Conservation (phyloP, 2,113 vertebrate species). For the Notiomystis cincta region DNA sequence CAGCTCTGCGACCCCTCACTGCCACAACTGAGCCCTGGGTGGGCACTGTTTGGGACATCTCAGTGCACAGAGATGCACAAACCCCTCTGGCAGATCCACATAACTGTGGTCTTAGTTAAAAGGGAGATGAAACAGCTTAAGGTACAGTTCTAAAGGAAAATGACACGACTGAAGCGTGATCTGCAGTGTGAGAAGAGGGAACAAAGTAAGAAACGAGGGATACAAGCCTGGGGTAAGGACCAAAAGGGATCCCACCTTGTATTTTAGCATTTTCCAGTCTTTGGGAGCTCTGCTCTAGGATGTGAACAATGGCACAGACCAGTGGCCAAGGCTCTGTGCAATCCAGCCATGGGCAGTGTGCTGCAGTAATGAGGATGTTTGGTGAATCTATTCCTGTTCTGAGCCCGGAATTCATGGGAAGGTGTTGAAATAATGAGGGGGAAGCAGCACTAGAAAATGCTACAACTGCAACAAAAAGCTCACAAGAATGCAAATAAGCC, state of each 20-base stretch:
- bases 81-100: accelerated
- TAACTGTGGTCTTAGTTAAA: not conserved
- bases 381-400: not conserved
- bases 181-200: not conserved
- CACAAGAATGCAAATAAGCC: not conserved
- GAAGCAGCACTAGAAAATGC: not conserved
- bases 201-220: not conserved
- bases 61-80: not conserved
- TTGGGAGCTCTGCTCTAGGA: not conserved
- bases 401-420: not conserved
- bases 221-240: not conserved
- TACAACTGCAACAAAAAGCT: not conserved
- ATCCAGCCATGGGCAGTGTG: not conserved
- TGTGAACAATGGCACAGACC: not conserved
- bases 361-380: not conserved
- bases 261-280: not conserved
- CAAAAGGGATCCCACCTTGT: not conserved
- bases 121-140: not conserved
- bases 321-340: not conserved
- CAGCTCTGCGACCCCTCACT: not conserved
- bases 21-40: not conserved
- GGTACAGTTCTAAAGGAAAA: not conserved
- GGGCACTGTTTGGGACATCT: not conserved
- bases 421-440: not conserved
- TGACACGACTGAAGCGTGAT: accelerated